phyloP scores from a whole-genome alignment of 2,888 invertebrate genomes.

The Chaitophorus viminalis region DNA sequence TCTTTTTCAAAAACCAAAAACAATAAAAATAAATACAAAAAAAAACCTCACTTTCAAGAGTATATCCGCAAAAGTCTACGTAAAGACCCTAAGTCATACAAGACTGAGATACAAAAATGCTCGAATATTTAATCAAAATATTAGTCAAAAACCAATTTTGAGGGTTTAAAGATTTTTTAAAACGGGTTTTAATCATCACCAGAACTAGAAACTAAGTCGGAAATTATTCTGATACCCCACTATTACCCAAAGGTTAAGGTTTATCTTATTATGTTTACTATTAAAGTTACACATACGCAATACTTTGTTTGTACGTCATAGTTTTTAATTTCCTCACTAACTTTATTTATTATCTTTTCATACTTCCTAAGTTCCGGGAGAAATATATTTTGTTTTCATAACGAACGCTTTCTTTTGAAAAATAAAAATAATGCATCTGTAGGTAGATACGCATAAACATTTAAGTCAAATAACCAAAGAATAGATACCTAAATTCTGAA shows the following conservation, averaged over 20 bases:
- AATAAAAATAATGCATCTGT: background rate
- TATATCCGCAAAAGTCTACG: constrained; percentile 5
- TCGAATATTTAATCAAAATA: background rate
- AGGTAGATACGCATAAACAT: background rate
- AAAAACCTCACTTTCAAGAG: constrained; percentile 7
- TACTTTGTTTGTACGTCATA: constrained; percentile 5
- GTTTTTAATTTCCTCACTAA: background rate
- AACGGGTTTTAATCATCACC: constrained; percentile 4
- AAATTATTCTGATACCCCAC: constrained; percentile 31
- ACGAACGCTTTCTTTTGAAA: background rate
- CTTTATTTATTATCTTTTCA: constrained; percentile 49
- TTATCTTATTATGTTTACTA: background rate
- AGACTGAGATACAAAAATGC: constrained; percentile 28
- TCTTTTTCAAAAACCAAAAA: constrained; percentile 49
- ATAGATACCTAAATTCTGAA: background rate
- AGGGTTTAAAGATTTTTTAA: constrained; percentile 38
- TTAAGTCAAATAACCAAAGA: constrained; percentile 21
- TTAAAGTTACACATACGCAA: background rate
- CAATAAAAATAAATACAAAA: constrained; percentile 41
- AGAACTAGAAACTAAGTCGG: constrained; percentile 46
- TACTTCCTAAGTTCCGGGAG: constrained; percentile 38
- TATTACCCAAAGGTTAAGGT: background rate
- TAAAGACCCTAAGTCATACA: constrained; percentile 22
- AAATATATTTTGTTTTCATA: constrained; percentile 42
- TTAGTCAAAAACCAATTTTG: constrained; percentile 32